phyloP scores from a whole-genome alignment of 2,113 vertebrate species.

The Marcusenius ussheri region DNA sequence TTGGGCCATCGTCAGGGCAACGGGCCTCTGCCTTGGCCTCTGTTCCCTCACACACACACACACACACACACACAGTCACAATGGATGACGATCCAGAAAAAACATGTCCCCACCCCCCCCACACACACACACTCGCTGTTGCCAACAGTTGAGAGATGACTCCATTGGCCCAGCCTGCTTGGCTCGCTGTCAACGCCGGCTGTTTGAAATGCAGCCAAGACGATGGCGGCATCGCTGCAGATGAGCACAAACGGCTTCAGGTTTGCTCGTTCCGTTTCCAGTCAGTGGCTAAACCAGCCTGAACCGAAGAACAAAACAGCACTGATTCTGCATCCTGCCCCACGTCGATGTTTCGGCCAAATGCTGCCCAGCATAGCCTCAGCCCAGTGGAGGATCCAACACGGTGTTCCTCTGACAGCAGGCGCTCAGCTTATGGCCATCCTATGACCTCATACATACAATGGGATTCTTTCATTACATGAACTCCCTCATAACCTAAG shows the following conservation, averaged over 20 bases:
- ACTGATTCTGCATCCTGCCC: neutral
- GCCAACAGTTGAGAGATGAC: neutral
- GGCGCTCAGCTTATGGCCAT: neutral
- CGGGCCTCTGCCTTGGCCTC: neutral
- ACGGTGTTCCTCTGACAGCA: neutral
- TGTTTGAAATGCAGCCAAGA: slow-evolving; percentile 4
- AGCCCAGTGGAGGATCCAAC: neutral
- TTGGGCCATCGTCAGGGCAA: neutral
- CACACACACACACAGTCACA: neutral
- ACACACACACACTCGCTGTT: neutral
- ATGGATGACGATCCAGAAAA: neutral
- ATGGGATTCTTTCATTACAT: neutral
- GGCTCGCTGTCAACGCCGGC: neutral
- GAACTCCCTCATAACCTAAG: neutral
- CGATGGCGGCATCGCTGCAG: neutral
- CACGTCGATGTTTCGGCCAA: too few relatives aligned
- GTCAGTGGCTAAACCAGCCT: neutral
- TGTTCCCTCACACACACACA: neutral
- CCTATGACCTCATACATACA: neutral
- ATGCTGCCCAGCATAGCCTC: neutral
- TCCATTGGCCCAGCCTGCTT: neutral
- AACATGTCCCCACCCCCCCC: neutral
- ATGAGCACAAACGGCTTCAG: neutral
- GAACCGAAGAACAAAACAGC: neutral
- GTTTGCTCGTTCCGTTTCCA: neutral